phyloP scores from a whole-genome alignment of 2,797 vertebrate species.

The Neoniphon sammara region DNA sequence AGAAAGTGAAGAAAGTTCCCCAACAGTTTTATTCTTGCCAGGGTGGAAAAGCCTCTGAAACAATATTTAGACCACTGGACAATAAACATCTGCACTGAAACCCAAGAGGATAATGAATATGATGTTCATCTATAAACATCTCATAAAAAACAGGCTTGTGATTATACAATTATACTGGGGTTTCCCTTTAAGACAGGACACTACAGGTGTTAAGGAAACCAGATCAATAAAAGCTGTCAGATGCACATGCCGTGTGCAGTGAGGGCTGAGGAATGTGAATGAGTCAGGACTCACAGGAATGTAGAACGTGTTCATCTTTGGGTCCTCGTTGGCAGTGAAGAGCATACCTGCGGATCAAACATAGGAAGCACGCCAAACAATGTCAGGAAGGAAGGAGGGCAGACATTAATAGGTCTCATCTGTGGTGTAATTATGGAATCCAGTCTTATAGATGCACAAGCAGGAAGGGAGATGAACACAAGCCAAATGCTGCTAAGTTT shows the following conservation, averaged over 20 bases:
- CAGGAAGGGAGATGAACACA: too few species aligned
- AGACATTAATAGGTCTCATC: slow-evolving; percentile 17
- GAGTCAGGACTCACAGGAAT: slow-evolving; percentile 89
- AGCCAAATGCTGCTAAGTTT: too few species aligned
- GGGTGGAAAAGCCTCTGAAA: too few species aligned
- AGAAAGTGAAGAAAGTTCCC: too few species aligned
- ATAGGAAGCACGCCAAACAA: slow-evolving; percentile 15
- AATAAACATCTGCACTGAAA: too few species aligned
- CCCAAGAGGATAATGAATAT: too few species aligned
- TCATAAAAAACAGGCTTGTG: too few species aligned
- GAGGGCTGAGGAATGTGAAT: background rate
- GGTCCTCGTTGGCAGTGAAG: slow-evolving; percentile 95
- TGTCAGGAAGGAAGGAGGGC: background rate
- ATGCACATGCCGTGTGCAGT: background rate
- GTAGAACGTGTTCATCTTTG: slow-evolving; percentile 98
- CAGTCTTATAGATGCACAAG: background rate
- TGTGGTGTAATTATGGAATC: background rate
- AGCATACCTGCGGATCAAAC: slow-evolving; percentile 88
- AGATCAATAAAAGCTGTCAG: background rate
- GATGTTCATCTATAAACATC: too few species aligned
- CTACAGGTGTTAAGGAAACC: background rate
- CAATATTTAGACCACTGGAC: too few species aligned
- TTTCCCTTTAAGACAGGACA: background rate
- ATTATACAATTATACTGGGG: too few species aligned
- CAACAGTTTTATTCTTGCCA: too few species aligned